A percentile compares a stretch with the other conserved stretches of the same genome.
These are phyloP conservation scores for Elmis aenea DNA, from an alignment of 2,888 invertebrate genomes.

Conservation along the genomic window DNA sequence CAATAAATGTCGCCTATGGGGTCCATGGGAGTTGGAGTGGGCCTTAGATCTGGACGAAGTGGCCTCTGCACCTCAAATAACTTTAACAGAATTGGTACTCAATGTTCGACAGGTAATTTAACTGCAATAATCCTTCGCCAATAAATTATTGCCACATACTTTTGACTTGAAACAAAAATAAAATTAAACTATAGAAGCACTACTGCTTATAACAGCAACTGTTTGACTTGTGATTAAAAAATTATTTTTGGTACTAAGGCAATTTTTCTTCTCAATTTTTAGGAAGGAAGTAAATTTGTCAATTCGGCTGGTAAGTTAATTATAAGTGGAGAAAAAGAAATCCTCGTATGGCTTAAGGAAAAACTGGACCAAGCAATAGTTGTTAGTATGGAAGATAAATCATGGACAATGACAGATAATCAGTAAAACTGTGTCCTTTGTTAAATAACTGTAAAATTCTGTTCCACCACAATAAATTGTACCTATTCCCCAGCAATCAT, in stretches of 20 bases:
- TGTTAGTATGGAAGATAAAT: constrained; percentile 67
- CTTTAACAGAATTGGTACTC: constrained; percentile 59
- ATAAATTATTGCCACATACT: not conserved
- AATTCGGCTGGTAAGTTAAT: constrained; percentile 61
- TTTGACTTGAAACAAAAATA: too few species aligned
- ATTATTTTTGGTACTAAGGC: not conserved
- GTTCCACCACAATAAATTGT: too few species aligned
- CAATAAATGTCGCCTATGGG: constrained; percentile 64
- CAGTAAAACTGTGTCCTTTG: not conserved
- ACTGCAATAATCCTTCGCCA: not conserved
- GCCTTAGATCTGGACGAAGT: constrained; percentile 66
- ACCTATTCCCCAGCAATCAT: too few species aligned
- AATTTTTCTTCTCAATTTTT: constrained; percentile 4
- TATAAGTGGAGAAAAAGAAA: constrained; percentile 59
- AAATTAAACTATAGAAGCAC: too few species aligned
- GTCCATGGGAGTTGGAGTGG: constrained; percentile 75
- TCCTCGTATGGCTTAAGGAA: constrained; percentile 65
- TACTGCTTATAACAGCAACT: too few species aligned
- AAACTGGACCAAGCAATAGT: constrained; percentile 73
- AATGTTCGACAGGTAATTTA: constrained; percentile 66
- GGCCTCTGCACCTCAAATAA: constrained; percentile 59
- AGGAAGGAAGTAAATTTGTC: constrained; percentile 34
- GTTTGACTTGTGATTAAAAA: too few species aligned
- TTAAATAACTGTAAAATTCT: too few species aligned
- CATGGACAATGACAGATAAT: constrained; percentile 44